phyloP scores from a whole-genome alignment of 2,113 vertebrate species.

The Oreochromis aureus region DNA sequence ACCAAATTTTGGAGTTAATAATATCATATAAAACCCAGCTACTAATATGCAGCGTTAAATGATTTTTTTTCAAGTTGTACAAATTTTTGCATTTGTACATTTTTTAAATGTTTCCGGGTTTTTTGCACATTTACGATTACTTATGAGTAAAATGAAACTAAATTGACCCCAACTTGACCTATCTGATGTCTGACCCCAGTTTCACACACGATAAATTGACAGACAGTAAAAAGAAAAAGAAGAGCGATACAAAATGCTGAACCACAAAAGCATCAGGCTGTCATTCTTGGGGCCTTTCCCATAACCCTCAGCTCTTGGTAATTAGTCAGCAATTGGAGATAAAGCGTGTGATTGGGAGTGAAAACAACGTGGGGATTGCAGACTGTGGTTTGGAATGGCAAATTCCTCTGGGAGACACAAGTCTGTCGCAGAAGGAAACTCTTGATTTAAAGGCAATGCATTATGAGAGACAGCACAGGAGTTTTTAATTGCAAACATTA shows the following conservation, averaged over 20 bases:
- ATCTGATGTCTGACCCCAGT: conserved; percentile 52
- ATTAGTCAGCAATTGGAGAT: conserved; percentile 75
- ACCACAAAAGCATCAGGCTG: conserved; percentile 68
- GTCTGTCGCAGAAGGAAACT: conserved; percentile 68
- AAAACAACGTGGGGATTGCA: conserved; percentile 64
- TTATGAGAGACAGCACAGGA: conserved; percentile 56
- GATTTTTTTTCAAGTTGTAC: neutral
- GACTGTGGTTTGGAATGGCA: conserved; percentile 72
- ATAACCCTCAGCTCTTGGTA: conserved; percentile 62
- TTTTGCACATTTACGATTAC: neutral
- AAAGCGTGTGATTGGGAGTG: conserved; percentile 68
- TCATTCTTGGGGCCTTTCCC: conserved; percentile 64
- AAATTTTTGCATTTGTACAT: neutral
- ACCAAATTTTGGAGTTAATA: neutral
- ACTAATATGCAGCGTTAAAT: neutral
- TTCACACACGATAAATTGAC: conserved; percentile 59
- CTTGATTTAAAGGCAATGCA: conserved; percentile 72
- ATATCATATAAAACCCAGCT: neutral
- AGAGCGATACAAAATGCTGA: conserved; percentile 52
- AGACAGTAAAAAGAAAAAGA: conserved; percentile 37
- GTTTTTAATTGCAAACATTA: conserved; percentile 74
- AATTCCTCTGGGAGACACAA: conserved; percentile 71
- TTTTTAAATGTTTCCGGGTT: neutral
- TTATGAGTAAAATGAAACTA: neutral
- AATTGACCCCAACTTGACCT: conserved; percentile 50